Evolutionary conservation across 2,888 invertebrate species (phyloP), one percentile per base, ranked within the genome.

Genomic region (Stomorhina lunata): DNA sequence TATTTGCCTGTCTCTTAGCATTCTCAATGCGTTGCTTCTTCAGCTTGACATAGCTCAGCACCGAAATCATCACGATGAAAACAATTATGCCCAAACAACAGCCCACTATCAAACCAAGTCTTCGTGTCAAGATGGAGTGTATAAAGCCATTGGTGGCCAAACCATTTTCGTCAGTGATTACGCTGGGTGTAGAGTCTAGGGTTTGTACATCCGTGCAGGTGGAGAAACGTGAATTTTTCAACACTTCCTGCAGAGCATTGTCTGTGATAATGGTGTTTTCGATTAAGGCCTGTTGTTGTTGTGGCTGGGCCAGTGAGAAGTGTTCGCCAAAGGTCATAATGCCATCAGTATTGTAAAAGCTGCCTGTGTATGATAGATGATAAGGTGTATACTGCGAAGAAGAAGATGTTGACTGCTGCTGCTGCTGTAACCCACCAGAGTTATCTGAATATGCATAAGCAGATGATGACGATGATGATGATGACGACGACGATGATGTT

Each of bases 81-180:
- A 97, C 96, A 81, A 96, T 93, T 87, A 96, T 95, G 69, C 96
- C 96, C 92, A 97, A 94, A 88, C 95, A 96, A 89, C 96, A 95
- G 66, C 97, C 97, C 73, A 97, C 95, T 86, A 97, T 96, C 84
- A 97, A 93, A 32, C 97, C 96, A 75, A 97, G 92, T 85, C 97
- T 93, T 80, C 96, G 93, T 4, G 96, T 96, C 43, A 97, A 92
- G 87, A 97, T 94, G 81, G 95, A 95, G 85, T 94, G 94, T 53
- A 95, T 94, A 90, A 94, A 93, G 25, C 94, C 94, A 22, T 95
- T 94, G 87, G 94, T 94, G 15, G 94, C 93, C 83, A 94, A 88
- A 0, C 90, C 90, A 20, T 93, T 92, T 69, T 92, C 92, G 45
- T 93, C 93, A 43, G 92, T 92, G 43, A 92, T 91, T 69, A 93